Evolutionary conservation across 1,140 invertebrate genomes (phyloP), one percentile per base, ranked within the genome.

Genomic region (Reticulitermes speratus): DNA sequence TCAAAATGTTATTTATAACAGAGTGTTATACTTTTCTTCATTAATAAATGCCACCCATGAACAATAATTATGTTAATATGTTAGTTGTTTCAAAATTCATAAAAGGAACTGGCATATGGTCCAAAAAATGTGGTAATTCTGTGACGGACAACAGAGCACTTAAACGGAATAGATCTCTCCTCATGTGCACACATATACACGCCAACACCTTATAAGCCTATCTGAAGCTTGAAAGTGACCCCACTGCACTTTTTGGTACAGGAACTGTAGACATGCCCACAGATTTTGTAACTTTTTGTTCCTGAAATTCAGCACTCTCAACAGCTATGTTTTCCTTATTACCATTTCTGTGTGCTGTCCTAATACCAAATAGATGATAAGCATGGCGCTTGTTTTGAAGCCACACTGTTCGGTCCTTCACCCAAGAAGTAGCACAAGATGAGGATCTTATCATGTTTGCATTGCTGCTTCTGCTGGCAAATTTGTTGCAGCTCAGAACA

Each of bases 401-500:
- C 65, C 65, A 75, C 7, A 75, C 11, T 8, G 65, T 75, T 75
- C 25, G 65, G 8, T 75, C 65, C 25, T 75, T 25, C 25, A 30
- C 7, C 25, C 65, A 75, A 30, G 65, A 75, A 25, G 59, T 65
- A 25, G 59, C 19, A 2, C 59, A 8, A 23, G 59, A 23, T 30
- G 25, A 25, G 14, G 65, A 25, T 30, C 52, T 45, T 30, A 55
- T 38, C 84, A n/a, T 52, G 30, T 32, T 84, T 55, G 52, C 5
- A 21, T 55, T 55, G 52, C 52, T 55, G 52, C 52, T 55, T 55
- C 52, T 55, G 52, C 52, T 55, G 25, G 48, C 16, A n/a, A 23
- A 25, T 23, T 55, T 14, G 84, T 84, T 52, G 30, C 32, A 52
- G n/a, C 55, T 84, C 84, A 84, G 44, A 55, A 84, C 52, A 30